Conservation (phyloP, 37 sponge, comb jelly and placozoan genomes). For the Halisarca cf. caerulea region DNA sequence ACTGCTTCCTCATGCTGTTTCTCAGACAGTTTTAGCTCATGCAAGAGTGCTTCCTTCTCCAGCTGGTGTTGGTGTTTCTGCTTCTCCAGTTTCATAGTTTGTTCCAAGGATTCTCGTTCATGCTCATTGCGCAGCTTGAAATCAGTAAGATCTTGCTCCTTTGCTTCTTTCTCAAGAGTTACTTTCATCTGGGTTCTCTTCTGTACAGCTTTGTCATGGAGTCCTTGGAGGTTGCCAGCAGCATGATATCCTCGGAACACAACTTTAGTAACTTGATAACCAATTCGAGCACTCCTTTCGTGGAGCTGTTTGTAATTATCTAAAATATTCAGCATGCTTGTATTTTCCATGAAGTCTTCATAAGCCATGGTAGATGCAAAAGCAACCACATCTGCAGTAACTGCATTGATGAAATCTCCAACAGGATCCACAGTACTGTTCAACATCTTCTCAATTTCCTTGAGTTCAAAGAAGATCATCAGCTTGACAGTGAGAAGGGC, state of each 20-base stretch:
- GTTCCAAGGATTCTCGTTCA: conserved; percentile 64
- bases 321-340: conserved; percentile 65
- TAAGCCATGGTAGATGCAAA: conserved; percentile 86
- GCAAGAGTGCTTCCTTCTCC: conserved; percentile 63
- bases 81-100: conserved; percentile 59
- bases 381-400: conserved; percentile 84
- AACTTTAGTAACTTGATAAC: conserved; percentile 80
- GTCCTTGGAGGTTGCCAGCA: conserved; percentile 72
- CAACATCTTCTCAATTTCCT: conserved; percentile 76
- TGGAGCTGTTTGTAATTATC: conserved; percentile 71
- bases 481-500: conserved; percentile 84
- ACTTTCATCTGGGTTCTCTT: conserved; percentile 69
- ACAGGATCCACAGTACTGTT: conserved; percentile 87
- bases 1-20: conserved; percentile 64
- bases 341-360: conserved; percentile 89
- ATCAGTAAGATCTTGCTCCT: conserved; percentile 80
- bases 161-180: conserved; percentile 66
- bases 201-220: conserved; percentile 60
- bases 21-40: conserved; percentile 64
- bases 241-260: conserved; percentile 87
- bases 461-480: conserved; percentile 91
- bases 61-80: conserved; percentile 47
- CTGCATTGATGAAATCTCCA: conserved; percentile 87
- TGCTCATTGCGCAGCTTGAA: conserved; percentile 72
- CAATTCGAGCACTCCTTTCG: conserved; percentile 60